Evolutionary conservation across 2,888 invertebrate genomes (phyloP).

Genomic region (Drosophila neutralis): DNA sequence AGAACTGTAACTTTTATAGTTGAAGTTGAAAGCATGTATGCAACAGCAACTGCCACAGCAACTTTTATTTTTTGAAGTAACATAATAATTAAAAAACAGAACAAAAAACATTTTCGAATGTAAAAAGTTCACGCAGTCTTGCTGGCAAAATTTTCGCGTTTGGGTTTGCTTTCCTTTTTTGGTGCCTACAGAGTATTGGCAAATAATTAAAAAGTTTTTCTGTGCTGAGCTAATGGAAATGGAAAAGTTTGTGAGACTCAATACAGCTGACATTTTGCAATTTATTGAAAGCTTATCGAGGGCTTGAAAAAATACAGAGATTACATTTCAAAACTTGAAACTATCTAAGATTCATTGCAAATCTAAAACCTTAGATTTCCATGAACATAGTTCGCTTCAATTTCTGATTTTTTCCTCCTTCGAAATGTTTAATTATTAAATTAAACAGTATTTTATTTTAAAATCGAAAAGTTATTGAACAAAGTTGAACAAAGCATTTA

Average conservation of each 20-base stretch:
- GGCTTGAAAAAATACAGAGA: conserved; percentile 6
- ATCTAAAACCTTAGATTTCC: background rate
- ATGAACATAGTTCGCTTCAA: background rate
- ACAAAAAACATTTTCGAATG: conserved; percentile 25
- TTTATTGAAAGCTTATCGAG: conserved; percentile 32
- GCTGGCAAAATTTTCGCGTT: conserved; percentile 11
- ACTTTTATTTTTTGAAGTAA: conserved; percentile 49
- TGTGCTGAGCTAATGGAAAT: conserved; percentile 64
- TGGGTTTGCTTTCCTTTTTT: conserved; percentile 1
- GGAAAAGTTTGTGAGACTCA: conserved; percentile 48
- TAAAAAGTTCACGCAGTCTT: conserved; percentile 28
- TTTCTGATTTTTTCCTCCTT: background rate
- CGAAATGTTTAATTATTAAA: background rate
- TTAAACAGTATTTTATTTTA: background rate
- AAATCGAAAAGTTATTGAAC: background rate
- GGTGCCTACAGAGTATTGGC: conserved; percentile 60
- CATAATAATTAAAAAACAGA: conserved; percentile 54
- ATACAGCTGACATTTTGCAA: conserved; percentile 50
- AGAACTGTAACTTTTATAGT: conserved; percentile 53
- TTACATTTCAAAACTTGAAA: conserved; percentile 1
- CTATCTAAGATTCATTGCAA: background rate
- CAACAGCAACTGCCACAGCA: conserved; percentile 34
- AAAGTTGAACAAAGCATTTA: conserved; percentile 5
- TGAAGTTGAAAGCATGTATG: conserved; percentile 58
- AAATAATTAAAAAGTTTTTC: conserved; percentile 75